phyloP scores from a whole-genome alignment of 2,888 invertebrate genomes.

The Leistus spinibarbis region DNA sequence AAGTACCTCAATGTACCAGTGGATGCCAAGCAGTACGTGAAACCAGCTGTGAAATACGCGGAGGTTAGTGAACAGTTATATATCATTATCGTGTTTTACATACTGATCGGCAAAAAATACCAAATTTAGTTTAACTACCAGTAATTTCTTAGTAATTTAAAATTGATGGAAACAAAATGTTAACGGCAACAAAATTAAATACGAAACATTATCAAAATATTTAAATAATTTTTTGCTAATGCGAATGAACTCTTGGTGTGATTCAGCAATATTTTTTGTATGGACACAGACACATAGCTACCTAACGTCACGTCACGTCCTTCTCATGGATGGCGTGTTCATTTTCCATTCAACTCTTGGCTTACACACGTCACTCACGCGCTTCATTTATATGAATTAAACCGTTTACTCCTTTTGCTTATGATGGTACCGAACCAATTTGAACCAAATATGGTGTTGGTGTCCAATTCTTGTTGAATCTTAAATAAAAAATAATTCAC shows the following conservation, averaged over 20 bases:
- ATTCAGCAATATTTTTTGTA: too few species aligned
- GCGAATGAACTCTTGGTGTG: neutral
- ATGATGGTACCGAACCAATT: too few species aligned
- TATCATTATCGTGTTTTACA: neutral
- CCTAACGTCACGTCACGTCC: too few species aligned
- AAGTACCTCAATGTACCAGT: conserved; percentile 74
- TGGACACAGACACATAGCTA: too few species aligned
- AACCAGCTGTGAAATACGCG: conserved; percentile 74
- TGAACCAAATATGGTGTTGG: too few species aligned
- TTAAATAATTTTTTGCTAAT: neutral
- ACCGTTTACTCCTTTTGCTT: too few species aligned
- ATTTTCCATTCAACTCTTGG: too few species aligned
- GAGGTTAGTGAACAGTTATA: conserved; percentile 58
- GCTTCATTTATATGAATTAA: too few species aligned
- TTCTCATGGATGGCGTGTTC: too few species aligned
- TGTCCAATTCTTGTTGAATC: too few species aligned
- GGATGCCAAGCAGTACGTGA: conserved; percentile 75
- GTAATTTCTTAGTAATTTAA: neutral
- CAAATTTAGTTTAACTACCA: neutral
- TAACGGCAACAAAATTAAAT: neutral
- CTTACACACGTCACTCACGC: too few species aligned
- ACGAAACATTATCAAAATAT: neutral
- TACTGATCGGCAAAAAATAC: neutral
- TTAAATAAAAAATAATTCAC: neutral
- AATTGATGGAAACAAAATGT: neutral